Evolutionary conservation across 2,113 vertebrate genomes (phyloP).

Genomic region (Conger conger): DNA sequence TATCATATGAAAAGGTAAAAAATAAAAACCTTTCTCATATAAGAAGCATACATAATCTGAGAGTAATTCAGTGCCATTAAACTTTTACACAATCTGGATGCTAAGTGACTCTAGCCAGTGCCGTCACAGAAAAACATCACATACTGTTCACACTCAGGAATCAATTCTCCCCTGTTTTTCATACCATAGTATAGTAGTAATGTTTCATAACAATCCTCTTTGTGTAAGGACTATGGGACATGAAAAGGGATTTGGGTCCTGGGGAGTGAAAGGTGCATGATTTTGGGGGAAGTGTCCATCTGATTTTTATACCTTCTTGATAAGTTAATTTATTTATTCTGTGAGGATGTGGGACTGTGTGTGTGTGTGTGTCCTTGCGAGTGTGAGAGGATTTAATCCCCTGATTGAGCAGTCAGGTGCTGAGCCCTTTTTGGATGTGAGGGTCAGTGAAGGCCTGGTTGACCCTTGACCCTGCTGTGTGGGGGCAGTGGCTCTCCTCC

Average conservation of each 20-base stretch:
- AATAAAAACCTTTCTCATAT: no score
- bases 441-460: constrained; percentile 84
- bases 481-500: constrained; percentile 73
- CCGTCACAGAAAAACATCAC: not conserved
- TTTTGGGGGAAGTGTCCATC: not conserved
- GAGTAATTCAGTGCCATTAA: no score
- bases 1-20: no score
- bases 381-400: constrained; percentile 50
- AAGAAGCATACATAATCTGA: no score
- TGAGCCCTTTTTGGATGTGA: constrained; percentile 83
- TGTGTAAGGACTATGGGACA: not conserved
- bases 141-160: not conserved
- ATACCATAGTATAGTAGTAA: not conserved
- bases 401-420: constrained; percentile 72
- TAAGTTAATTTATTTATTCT: not conserved
- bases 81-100: not conserved
- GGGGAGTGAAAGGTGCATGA: not conserved
- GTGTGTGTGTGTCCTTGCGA: not conserved
- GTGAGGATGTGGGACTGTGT: not conserved
- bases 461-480: constrained; percentile 87
- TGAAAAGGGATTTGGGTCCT: not conserved
- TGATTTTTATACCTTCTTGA: not conserved
- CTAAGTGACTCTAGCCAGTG: not conserved
- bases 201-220: not conserved
- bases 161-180: not conserved